These are phyloP conservation scores for Argopecten irradians DNA, from an alignment of 1,140 invertebrate genomes.

Conservation along the genomic window DNA sequence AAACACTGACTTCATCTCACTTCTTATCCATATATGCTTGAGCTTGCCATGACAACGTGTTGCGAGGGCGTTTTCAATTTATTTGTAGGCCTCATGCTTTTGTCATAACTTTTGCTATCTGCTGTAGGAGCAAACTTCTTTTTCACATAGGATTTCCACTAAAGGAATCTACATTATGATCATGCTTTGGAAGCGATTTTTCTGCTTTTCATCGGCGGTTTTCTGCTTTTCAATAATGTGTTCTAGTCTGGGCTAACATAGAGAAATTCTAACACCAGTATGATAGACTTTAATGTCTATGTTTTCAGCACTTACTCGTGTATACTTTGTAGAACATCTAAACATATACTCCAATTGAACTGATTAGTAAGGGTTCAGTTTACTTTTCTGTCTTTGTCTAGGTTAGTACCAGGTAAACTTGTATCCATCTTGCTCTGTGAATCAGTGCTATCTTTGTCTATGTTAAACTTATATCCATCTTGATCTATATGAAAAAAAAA, in stretches of 20 bases:
- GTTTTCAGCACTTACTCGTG: background rate
- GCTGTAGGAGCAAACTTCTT: background rate
- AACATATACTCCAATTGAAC: background rate
- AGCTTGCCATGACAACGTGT: background rate
- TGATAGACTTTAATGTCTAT: background rate
- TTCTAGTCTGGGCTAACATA: background rate
- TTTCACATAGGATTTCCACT: too few species aligned
- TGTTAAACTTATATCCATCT: too few species aligned
- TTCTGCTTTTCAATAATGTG: background rate
- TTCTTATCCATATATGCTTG: background rate
- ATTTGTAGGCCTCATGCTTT: background rate
- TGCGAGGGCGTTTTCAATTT: background rate
- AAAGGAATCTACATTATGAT: background rate
- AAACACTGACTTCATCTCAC: background rate
- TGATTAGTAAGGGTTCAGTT: background rate
- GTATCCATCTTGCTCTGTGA: too few species aligned
- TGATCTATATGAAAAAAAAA: too few species aligned
- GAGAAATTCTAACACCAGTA: background rate
- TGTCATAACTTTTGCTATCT: background rate
- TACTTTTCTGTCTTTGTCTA: too few species aligned
- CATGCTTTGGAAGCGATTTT: background rate
- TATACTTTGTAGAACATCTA: background rate
- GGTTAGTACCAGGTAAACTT: too few species aligned
- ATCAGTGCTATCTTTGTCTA: too few species aligned
- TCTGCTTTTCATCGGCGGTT: background rate